Percentiles rank a stretch among this genome's conserved stretches.
Evolutionary conservation across 2,797 vertebrate species (phyloP).

Genomic region (Poeciliopsis gracilis): DNA sequence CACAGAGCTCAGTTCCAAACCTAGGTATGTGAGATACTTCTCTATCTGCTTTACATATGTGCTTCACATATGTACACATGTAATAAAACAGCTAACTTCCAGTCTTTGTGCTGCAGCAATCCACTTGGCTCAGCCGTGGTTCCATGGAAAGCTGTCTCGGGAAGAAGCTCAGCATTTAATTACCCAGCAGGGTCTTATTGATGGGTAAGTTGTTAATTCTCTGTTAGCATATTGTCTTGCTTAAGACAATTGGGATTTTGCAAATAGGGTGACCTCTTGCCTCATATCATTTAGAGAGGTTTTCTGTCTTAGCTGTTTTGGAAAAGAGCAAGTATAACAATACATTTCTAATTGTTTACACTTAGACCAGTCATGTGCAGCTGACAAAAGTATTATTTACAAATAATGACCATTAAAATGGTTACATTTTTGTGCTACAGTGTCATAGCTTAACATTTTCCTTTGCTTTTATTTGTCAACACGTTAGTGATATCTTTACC

Average conservation of each 20-base stretch:
- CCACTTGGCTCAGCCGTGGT: conserved; percentile 94
- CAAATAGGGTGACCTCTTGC: not conserved
- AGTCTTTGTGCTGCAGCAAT: conserved; percentile 79
- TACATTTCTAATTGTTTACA: not conserved
- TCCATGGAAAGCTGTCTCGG: conserved; percentile 94
- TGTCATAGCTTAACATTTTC: not conserved
- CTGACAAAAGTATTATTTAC: not conserved
- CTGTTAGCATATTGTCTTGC: not conserved
- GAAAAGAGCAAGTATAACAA: not conserved
- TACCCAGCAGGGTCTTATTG: conserved; percentile 91
- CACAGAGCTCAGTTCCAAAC: conserved; percentile 81
- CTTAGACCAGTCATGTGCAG: not conserved
- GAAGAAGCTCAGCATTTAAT: conserved; percentile 93
- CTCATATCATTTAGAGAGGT: not conserved
- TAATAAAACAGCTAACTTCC: not conserved
- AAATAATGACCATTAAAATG: not conserved
- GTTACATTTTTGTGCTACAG: not conserved
- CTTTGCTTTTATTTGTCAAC: not conserved
- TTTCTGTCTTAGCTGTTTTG: not conserved
- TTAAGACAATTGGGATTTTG: not conserved
- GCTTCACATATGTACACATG: not conserved
- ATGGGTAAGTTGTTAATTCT: conserved; percentile 83
- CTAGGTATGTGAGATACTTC: conserved; percentile 82
- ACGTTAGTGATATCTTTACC: not conserved
- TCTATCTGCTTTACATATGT: not conserved